phyloP scores from a whole-genome alignment of 2,888 invertebrate genomes.

The Agriotes lineatus region DNA sequence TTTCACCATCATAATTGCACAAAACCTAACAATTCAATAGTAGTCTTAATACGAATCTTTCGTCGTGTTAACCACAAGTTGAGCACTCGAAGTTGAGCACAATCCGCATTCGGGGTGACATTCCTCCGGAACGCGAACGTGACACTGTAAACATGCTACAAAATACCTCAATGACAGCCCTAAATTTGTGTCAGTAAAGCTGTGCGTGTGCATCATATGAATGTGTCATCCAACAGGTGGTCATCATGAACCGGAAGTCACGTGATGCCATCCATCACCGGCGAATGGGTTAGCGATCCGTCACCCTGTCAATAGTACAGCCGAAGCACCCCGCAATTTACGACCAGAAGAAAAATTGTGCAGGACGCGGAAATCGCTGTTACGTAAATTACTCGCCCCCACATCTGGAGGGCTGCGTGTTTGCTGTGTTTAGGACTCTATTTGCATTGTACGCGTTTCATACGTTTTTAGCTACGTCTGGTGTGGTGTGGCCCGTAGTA shows the following conservation, averaged over 20 bases:
- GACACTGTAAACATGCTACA: conserved; percentile 32
- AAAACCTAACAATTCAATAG: too few relatives aligned
- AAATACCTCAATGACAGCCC: conserved; percentile 38
- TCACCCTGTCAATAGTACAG: conserved; percentile 47
- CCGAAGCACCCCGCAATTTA: conserved; percentile 26
- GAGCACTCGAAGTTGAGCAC: background rate
- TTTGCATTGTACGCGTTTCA: too few relatives aligned
- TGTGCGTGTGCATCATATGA: conserved; percentile 51
- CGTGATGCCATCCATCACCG: conserved; percentile 50
- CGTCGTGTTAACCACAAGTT: too few relatives aligned
- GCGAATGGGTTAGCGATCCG: conserved; percentile 48
- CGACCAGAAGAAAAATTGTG: conserved; percentile 31
- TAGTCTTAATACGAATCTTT: too few relatives aligned
- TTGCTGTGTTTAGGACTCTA: too few relatives aligned
- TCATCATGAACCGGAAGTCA: conserved; percentile 51
- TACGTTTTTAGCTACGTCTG: too few relatives aligned
- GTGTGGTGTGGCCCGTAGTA: too few relatives aligned
- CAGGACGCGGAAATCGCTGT: background rate
- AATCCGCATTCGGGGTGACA: background rate
- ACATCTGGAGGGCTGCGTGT: too few relatives aligned
- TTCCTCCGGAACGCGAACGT: background rate
- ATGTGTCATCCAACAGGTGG: conserved; percentile 58
- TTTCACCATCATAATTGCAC: too few relatives aligned
- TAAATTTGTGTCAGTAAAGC: conserved; percentile 40
- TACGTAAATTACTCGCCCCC: background rate